Evolutionary conservation across 2,888 invertebrate genomes (phyloP).

Genomic region (Caenorhabditis afra): DNA sequence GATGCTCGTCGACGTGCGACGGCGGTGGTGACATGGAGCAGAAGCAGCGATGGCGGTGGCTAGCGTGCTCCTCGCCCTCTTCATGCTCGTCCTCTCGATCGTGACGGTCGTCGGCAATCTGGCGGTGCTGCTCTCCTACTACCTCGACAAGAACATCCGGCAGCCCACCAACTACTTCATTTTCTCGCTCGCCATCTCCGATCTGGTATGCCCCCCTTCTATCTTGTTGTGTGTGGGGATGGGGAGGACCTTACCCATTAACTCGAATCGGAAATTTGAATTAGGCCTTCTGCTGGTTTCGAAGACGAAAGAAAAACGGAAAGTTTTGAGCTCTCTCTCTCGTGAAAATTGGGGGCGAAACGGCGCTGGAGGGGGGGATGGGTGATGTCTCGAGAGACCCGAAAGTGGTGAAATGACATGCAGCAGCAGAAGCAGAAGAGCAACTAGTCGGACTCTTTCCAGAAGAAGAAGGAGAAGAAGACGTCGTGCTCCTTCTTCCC

Average conservation of each 20-base stretch:
- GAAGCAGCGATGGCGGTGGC: slow-evolving; percentile 48
- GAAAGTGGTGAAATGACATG: slow-evolving; percentile 61
- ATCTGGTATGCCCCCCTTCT: slow-evolving; percentile 74
- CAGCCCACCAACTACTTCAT: slow-evolving; percentile 99
- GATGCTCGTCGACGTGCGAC: neutral
- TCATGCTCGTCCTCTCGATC: slow-evolving; percentile 74
- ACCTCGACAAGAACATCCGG: slow-evolving; percentile 83
- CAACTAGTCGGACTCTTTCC: slow-evolving; percentile 27
- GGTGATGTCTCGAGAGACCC: slow-evolving; percentile 58
- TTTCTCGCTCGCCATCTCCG: slow-evolving; percentile 95
- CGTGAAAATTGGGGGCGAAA: neutral
- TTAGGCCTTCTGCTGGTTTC: neutral
- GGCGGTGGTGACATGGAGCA: slow-evolving; percentile 37
- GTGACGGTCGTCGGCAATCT: slow-evolving; percentile 87
- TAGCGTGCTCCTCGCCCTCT: slow-evolving; percentile 57
- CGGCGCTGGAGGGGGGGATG: slow-evolving; percentile 29
- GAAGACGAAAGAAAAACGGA: neutral
- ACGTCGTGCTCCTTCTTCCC: neutral
- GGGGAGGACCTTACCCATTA: no score
- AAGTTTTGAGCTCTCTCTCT: slow-evolving; percentile 19
- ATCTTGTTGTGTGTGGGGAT: neutral
- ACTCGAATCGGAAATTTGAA: slow-evolving; percentile 40
- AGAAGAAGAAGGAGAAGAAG: slow-evolving; percentile 4
- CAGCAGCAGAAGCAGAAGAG: slow-evolving; percentile 22
- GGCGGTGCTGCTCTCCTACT: slow-evolving; percentile 83